Evolutionary conservation across 2,113 vertebrate species (phyloP).

Genomic region (Phrynosoma platyrhinos): DNA sequence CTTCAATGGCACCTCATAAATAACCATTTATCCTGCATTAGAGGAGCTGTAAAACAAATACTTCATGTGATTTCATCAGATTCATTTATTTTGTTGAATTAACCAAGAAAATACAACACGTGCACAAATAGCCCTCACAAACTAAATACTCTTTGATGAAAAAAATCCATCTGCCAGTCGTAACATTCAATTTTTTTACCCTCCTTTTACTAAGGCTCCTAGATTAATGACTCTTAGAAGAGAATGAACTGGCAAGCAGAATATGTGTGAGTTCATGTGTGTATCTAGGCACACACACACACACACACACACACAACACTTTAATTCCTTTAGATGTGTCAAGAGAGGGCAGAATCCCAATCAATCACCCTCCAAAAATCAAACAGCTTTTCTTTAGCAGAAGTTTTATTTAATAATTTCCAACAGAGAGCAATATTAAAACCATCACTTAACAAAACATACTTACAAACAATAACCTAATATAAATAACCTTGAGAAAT

Average conservation of each 20-base stretch:
- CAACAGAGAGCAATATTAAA: not conserved
- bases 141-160: conserved; percentile 38
- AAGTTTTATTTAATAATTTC: not conserved
- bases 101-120: conserved; percentile 69
- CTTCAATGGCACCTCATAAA: conserved; percentile 73
- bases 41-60: conserved; percentile 73
- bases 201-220: conserved; percentile 54
- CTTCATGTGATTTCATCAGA: conserved; percentile 71
- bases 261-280: not conserved
- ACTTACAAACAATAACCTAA: not conserved
- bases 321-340: conserved; percentile 45
- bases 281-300: not conserved
- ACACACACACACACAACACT: not conserved
- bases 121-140: conserved; percentile 62
- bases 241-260: not conserved
- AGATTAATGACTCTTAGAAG: conserved; percentile 43
- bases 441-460: not conserved
- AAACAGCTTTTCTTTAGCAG: not conserved
- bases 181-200: conserved; percentile 59
- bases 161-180: conserved; percentile 67
- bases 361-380: conserved; percentile 6
- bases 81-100: conserved; percentile 68
- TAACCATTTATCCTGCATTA: conserved; percentile 73
- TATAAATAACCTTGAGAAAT: not conserved
- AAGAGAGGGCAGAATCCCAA: conserved; percentile 43